Evolutionary conservation across 2,797 vertebrate genomes (phyloP), one percentile per base, ranked within the genome.

Genomic region (Myripristis jacobus): DNA sequence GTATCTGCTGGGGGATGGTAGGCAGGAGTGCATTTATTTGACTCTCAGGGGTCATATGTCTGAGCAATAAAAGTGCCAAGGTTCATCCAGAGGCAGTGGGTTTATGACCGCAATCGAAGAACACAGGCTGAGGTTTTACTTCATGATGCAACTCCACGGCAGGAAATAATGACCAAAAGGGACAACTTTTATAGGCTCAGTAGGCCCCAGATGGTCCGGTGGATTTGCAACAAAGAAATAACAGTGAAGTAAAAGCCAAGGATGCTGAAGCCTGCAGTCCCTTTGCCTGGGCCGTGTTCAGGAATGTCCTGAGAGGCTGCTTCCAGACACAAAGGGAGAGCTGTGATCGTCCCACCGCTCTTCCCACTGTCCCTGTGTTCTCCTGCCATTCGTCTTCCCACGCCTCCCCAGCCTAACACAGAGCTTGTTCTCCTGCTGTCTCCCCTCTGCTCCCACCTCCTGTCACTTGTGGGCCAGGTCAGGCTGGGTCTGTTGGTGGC

Each of bases 331-430:
- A 92, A 90, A 89, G 85, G 43, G 18, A 75, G 78, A 85, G 84
- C 86, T 92, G 87, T 91, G 87, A 90, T 86, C 87, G 10, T 88
- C 90, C 92, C 89, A 91, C 86, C 55, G 52, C 81, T 89, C 81
- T 47, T 71, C 92, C 90, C 80, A 88, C 90, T 65, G 63, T 73
- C 38, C 71, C 77, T 85, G 68, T 92, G 89, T 90, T 88, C 85
- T 76, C 61, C 71, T 82, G 87, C 91, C 90, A 87, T 68, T 76
- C 7, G 16, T 68, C n/a, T 19, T 83, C 92, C 93, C 79, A 93
- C 89, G 25, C 79, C 77, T 82, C 82, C 82, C 68, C 24, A 18
- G 65, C 51, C 66, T 70, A 89, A 87, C 88, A 92, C 87, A 83
- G 74, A 58, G 76, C 79, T 87, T 79, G 73, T 87, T 90, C 75